Evolutionary conservation across 53 echinoderm and acorn worm genomes (phyloP).

Genomic region (Apostichopus leukothele): DNA sequence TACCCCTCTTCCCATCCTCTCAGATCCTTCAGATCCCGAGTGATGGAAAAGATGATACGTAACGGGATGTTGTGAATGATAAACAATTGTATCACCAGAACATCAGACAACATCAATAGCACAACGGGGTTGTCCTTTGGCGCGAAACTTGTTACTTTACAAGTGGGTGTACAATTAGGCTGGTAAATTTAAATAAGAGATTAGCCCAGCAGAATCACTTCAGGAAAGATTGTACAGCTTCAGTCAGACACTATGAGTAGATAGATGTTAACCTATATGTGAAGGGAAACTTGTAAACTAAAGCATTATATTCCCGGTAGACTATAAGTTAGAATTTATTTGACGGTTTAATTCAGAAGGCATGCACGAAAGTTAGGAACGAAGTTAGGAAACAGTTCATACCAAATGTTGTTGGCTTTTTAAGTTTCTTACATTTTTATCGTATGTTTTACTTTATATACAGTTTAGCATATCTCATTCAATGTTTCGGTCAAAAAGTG

Average conservation of each 20-base stretch:
- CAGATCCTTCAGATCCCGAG: neutral
- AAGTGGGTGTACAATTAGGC: neutral
- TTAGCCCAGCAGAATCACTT: neutral
- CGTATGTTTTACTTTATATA: too few species aligned
- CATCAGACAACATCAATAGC: constrained; percentile 9
- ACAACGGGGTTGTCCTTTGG: constrained; percentile 6
- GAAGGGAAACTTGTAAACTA: too few species aligned
- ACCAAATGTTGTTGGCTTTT: too few species aligned
- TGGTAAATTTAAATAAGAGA: neutral
- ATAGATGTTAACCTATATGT: too few species aligned
- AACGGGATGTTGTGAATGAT: constrained; percentile 21
- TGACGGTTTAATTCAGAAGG: too few species aligned
- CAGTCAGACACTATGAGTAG: neutral
- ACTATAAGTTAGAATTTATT: too few species aligned
- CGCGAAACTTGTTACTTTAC: constrained; percentile 23
- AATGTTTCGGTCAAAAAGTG: too few species aligned
- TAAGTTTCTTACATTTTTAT: too few species aligned
- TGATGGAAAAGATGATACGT: neutral
- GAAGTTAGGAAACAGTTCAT: too few species aligned
- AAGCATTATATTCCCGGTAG: too few species aligned
- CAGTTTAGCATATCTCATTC: too few species aligned
- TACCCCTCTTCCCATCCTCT: neutral
- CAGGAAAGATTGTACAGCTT: neutral
- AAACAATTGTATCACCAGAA: constrained; percentile 30
- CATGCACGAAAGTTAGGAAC: too few species aligned